Conservation (phyloP, 2,888 invertebrate genomes). For the Muscina levida region DNA sequence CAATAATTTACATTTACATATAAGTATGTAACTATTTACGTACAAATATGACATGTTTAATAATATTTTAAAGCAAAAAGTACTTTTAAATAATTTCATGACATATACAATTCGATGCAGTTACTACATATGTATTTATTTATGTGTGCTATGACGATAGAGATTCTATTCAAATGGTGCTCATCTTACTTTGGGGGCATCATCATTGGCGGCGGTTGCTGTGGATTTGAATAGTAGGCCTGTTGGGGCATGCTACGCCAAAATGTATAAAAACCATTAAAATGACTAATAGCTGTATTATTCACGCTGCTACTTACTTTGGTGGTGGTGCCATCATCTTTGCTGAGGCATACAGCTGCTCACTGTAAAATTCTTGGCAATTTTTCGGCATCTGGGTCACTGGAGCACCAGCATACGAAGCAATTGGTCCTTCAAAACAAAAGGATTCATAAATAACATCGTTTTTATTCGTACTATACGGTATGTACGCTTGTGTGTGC, state of each 20-base stretch:
- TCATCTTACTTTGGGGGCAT: background rate
- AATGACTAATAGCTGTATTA: background rate
- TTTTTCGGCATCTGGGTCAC: constrained; percentile 52
- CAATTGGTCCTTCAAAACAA: constrained; percentile 29
- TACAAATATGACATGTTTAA: too few relatives aligned
- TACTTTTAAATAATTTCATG: too few relatives aligned
- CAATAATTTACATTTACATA: too few relatives aligned
- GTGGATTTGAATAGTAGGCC: constrained; percentile 13
- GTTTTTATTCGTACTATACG: background rate
- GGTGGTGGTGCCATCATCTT: constrained; percentile 20
- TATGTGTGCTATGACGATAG: too few relatives aligned
- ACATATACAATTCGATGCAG: too few relatives aligned
- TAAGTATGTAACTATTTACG: too few relatives aligned
- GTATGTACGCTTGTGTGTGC: too few relatives aligned
- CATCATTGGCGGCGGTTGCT: background rate
- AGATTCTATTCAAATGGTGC: background rate
- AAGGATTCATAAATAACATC: background rate
- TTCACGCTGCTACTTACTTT: constrained; percentile 44
- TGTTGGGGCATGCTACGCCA: constrained; percentile 1
- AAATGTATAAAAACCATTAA: constrained; percentile 1
- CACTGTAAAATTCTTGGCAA: constrained; percentile 43
- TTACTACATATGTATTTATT: too few relatives aligned
- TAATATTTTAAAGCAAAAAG: too few relatives aligned
- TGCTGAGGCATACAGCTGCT: constrained; percentile 48
- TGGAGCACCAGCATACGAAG: constrained; percentile 48